phyloP scores from a whole-genome alignment of 53 echinoderm and acorn worm genomes.

The Zoroaster sp. region DNA sequence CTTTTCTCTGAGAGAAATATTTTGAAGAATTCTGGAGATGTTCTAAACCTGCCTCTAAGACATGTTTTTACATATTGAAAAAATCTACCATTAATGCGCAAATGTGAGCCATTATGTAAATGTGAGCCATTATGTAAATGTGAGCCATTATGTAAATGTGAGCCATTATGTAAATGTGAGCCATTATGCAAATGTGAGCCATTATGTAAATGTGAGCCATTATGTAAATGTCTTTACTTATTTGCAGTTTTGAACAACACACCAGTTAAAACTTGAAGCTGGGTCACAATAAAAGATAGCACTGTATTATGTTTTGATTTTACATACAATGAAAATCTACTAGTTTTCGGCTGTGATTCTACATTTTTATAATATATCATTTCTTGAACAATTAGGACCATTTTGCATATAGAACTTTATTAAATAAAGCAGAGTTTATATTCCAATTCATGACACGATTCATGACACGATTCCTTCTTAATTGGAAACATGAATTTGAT shows the following conservation, averaged over 20 bases:
- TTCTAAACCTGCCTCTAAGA: slow-evolving; percentile 20
- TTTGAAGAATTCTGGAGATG: not conserved
- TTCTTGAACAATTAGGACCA: not conserved
- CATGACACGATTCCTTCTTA: not conserved
- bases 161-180: not conserved
- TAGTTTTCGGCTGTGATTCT: not conserved
- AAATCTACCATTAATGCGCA: not conserved
- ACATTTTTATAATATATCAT: not conserved
- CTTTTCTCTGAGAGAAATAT: slow-evolving; percentile 9
- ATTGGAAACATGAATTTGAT: not conserved
- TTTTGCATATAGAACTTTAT: not conserved
- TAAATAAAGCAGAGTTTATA: too few species aligned
- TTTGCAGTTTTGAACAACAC: not conserved
- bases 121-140: not conserved
- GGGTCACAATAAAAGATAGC: not conserved
- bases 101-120: not conserved
- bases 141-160: not conserved
- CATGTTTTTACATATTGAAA: slow-evolving; percentile 31
- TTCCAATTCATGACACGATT: not conserved
- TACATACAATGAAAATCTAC: not conserved
- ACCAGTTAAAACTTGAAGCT: not conserved
- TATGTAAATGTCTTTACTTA: too few species aligned
- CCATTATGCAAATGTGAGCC: not conserved
- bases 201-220: not conserved
- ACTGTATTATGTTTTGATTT: not conserved